Evolutionary conservation across 2,113 vertebrate species (phyloP).

Genomic region (Psophia crepitans): DNA sequence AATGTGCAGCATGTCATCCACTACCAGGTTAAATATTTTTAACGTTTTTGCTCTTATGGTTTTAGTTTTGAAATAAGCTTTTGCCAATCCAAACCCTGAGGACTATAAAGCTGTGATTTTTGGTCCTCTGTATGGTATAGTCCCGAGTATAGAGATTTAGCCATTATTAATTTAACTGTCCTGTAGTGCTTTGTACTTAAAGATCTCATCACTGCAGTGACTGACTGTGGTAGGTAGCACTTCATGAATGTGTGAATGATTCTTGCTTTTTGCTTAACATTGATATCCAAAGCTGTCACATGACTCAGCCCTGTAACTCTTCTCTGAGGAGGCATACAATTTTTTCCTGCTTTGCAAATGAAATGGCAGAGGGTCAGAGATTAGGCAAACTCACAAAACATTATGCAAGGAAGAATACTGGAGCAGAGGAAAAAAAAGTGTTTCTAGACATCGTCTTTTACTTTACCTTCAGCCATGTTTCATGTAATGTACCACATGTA

Average conservation of each 20-base stretch:
- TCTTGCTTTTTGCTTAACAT: background rate
- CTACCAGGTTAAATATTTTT: conserved; percentile 85
- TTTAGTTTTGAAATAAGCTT: background rate
- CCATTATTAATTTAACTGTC: background rate
- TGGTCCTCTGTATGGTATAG: background rate
- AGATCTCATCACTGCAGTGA: background rate
- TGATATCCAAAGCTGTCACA: background rate
- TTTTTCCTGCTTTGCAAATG: background rate
- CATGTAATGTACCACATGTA: background rate
- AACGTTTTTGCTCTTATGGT: background rate
- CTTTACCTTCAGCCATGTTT: background rate
- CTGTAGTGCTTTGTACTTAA: background rate
- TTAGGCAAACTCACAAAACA: background rate
- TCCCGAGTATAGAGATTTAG: background rate
- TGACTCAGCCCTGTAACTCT: background rate
- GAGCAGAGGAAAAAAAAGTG: background rate
- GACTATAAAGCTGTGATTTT: background rate
- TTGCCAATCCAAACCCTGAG: background rate
- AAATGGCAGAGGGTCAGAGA: background rate
- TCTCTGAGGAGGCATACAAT: background rate
- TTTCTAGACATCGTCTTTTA: background rate
- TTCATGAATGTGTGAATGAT: background rate
- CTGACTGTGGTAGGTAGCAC: background rate
- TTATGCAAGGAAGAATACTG: background rate
- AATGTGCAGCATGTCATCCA: conserved; percentile 95